These are phyloP conservation scores for Anoplius nigerrimus DNA, from an alignment of 2,888 invertebrate genomes.

Conservation along the genomic window DNA sequence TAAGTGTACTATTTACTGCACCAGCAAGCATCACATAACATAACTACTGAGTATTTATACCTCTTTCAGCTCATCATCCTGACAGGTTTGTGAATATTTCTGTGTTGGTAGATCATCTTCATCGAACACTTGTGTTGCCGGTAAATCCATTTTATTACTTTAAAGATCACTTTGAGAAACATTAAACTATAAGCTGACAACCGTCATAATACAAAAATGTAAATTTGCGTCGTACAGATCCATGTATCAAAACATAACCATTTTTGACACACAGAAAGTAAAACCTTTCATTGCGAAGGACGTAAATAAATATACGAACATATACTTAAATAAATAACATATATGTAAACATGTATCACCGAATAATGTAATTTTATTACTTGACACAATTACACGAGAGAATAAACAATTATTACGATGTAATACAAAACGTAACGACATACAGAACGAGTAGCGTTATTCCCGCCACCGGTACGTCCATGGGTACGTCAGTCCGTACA, in stretches of 20 bases:
- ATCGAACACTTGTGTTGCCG: conserved; percentile 33
- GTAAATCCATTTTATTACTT: conserved; percentile 38
- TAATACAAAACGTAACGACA: too few relatives aligned
- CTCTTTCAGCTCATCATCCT: background rate
- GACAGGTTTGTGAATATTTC: background rate
- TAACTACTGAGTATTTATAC: conserved; percentile 7
- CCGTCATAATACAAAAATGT: background rate
- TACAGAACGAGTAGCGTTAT: too few relatives aligned
- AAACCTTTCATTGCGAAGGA: background rate
- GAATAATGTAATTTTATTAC: too few relatives aligned
- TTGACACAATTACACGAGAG: too few relatives aligned
- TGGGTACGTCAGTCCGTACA: too few relatives aligned
- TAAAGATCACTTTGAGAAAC: background rate
- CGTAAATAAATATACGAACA: background rate
- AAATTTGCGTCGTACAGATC: background rate
- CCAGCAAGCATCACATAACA: background rate
- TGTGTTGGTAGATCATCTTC: conserved; percentile 24
- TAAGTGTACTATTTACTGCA: background rate
- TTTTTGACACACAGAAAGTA: background rate
- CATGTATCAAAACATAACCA: background rate
- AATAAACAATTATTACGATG: too few relatives aligned
- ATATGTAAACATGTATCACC: background rate
- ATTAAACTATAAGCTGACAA: background rate
- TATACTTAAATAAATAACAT: background rate
- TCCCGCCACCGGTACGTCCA: too few relatives aligned